Base-by-base conservation (phyloP, 2,797 vertebrate genomes). In the Clarias fuscus region DNA sequence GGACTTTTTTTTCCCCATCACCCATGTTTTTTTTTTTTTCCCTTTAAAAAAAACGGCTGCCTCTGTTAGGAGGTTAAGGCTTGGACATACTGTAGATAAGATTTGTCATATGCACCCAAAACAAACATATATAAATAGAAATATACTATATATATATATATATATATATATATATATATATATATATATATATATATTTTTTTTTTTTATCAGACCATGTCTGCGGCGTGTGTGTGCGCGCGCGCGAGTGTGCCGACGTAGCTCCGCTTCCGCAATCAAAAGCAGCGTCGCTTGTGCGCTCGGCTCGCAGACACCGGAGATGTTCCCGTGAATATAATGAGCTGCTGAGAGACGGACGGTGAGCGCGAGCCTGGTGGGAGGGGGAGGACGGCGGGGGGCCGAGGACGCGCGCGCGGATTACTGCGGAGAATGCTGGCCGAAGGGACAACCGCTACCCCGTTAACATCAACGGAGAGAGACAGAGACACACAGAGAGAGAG, bases 351-450 rank as follows among this genome's bases (percentile, higher is more conserved):
- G 82, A 83, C 27, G 68, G 56, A 71, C 20, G 65, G 64, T 37
- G 43, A 86, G 83, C 22, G 67, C 73, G 65, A 58, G 37, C 58
- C 33, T 33, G 83, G 56, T 4, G 76, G 11, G 0, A 4, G 79
- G 24, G 17, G 30, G 78, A 20, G 24, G 37, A 37, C 33, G 33
- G 40, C 48, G 56, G n/a, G 40, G 58, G 56, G n/a, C 13, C 27
- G 56, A 78, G 40, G 56, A 59, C 33, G 5, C 70, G 86, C 79
- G 18, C 71, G 82, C 73, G 78, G 84, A 93, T 91, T 91, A 90
- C 91, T 92, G 91, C 90, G 89, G 88, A 91, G 90, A 91, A 94
- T 93, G 93, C 91, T 89, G 93, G 92, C 89, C 89, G 90, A 91
- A 84, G 88, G 93, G 91, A 90, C 90, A 85, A 91, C 89, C 91